Base-by-base conservation (phyloP, 2,113 vertebrate genomes). In the Passer domesticus region DNA sequence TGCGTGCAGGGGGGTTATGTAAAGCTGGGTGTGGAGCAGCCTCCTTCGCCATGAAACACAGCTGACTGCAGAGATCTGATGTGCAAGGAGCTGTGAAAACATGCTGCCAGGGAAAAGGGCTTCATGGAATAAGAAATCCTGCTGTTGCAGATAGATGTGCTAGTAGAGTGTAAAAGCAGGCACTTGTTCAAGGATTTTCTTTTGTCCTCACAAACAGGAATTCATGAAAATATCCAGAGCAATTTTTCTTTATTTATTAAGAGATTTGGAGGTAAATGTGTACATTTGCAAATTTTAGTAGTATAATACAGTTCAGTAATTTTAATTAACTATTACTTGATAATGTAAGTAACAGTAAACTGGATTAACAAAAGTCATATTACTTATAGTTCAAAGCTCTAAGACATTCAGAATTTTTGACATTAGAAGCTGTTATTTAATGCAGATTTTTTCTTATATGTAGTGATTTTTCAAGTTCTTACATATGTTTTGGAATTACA, bases 21-120 rank as follows among this genome's bases (percentile, higher is more conserved):
- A 89, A 95, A 88, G 85, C 64, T 90, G 93, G 84, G 85, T 80
- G 93, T 95, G 92, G 79, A 90, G 47, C 35, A 73, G 47, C 69
- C 55, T 25, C 27, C 22, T 92, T 18, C 1, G 5, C 89, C n/a
- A 2, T 62, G 87, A 72, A 87, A 35, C 46, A 31, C 0, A 41
- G 37, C 63, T 90, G 89, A 49, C 39, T 85, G 84, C 41, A 15
- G 43, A 62, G 70, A 37, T 75, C 80, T 80, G 70, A 74, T 83
- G 75, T 90, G 72, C 75, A 59, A 5, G 60, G 90, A 77, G 63
- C 72, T 73, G 46, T 46, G 67, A 62, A 87, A 91, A 75, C 35
- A 28, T 16, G 56, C 83, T 84, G 69, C 56, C 39, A 50, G 43
- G 47, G 44, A 78, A 81, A 58, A 67, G 39, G 31, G 13, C 41